phyloP scores from a whole-genome alignment of 2,888 invertebrate species.

The Sericinus montela region DNA sequence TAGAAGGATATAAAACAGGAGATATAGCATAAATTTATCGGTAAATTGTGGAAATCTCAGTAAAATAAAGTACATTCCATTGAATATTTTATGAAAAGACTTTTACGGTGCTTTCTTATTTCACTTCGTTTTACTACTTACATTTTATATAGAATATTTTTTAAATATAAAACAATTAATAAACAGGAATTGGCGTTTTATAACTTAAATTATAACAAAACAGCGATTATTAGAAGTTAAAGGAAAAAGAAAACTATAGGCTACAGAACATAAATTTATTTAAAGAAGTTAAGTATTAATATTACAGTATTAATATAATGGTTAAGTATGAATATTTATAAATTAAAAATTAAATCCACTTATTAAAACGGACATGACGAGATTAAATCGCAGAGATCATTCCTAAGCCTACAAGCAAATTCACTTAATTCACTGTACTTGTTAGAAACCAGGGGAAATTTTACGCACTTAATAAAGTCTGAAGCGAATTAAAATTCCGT shows the following conservation, averaged over 20 bases:
- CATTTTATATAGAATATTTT: constrained; percentile 61
- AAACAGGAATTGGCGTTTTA: background rate
- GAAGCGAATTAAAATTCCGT: constrained; percentile 74
- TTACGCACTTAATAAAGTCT: constrained; percentile 77
- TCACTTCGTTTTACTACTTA: constrained; percentile 66
- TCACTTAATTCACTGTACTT: constrained; percentile 68
- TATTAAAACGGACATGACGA: constrained; percentile 53
- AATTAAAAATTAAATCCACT: too few species aligned
- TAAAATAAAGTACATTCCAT: constrained; percentile 77
- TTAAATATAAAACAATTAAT: constrained; percentile 23
- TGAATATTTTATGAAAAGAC: constrained; percentile 76
- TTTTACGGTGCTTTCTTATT: constrained; percentile 71
- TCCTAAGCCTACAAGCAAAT: constrained; percentile 55
- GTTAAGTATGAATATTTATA: too few species aligned
- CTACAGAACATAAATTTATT: too few species aligned
- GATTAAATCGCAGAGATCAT: constrained; percentile 42
- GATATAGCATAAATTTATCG: constrained; percentile 72
- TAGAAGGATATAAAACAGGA: constrained; percentile 70
- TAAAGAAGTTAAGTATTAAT: background rate
- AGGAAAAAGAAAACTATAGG: too few species aligned
- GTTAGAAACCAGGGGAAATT: constrained; percentile 63
- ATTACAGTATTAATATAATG: too few species aligned
- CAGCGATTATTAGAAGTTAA: too few species aligned
- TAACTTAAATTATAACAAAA: too few species aligned
- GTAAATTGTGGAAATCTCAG: constrained; percentile 75